Evolutionary conservation across 2,888 invertebrate genomes (phyloP).

Genomic region (Eudasyphora cyanicolor): DNA sequence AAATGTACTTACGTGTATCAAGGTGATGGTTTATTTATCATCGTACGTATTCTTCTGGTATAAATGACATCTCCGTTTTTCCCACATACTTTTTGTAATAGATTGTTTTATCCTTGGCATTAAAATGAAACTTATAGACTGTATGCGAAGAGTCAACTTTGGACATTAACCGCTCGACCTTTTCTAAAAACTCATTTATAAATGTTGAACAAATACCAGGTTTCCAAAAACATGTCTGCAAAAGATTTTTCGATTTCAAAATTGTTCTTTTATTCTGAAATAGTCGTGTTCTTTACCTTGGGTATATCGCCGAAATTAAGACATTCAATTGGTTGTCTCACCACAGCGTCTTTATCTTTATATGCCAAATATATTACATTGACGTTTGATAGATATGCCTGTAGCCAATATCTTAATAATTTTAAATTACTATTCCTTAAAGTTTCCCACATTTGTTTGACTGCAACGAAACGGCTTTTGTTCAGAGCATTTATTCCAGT

Average conservation of each 20-base stretch:
- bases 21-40: too few relatives aligned
- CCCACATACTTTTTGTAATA: constrained; percentile 13
- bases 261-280: too few relatives aligned
- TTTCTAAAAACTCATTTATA: constrained; percentile 36
- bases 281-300: too few relatives aligned
- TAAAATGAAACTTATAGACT: constrained; percentile 35
- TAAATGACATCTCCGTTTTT: constrained; percentile 23
- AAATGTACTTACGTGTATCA: too few relatives aligned
- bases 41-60: too few relatives aligned
- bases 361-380: background rate
- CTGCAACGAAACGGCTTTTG: constrained; percentile 6
- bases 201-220: constrained; percentile 25
- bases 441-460: constrained; percentile 45
- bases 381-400: constrained; percentile 29
- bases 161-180: constrained; percentile 22
- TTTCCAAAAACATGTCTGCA: constrained; percentile 34
- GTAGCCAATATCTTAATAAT: constrained; percentile 34
- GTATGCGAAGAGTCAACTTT: constrained; percentile 30
- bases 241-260: too few relatives aligned
- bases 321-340: constrained; percentile 21
- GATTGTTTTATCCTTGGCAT: background rate
- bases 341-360: background rate
- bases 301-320: background rate
- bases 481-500: constrained; percentile 14
- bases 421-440: background rate